These are phyloP conservation scores for Myrmecobius fasciatus DNA, from an alignment of 2,113 vertebrate genomes.

Conservation along the genomic window DNA sequence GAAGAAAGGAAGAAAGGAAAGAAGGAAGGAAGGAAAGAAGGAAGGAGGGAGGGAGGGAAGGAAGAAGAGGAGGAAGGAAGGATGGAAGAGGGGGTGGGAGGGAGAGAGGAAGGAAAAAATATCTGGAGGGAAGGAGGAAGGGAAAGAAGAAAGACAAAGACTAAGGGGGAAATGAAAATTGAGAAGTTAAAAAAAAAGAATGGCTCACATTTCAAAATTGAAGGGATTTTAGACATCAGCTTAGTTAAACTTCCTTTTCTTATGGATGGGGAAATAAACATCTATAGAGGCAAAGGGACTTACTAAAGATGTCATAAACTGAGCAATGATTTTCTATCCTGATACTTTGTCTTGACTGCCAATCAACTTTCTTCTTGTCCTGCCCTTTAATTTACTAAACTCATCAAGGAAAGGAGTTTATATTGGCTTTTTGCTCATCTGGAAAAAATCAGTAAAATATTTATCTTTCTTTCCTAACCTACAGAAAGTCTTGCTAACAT, in stretches of 20 bases:
- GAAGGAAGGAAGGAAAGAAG: no score
- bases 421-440: neutral
- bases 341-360: neutral
- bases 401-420: neutral
- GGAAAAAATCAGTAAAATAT: neutral
- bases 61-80: rapidly evolving
- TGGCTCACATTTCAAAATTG: neutral
- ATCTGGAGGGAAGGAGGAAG: no score
- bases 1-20: no score
- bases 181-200: neutral
- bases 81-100: rapidly evolving
- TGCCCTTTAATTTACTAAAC: neutral
- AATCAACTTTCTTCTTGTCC: neutral
- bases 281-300: neutral
- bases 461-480: neutral
- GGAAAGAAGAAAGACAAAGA: neutral
- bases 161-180: neutral
- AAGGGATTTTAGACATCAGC: neutral
- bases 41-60: no score
- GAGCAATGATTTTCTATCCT: neutral
- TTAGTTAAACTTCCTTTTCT: neutral
- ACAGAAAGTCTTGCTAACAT: neutral
- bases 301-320: neutral
- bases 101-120: no score
- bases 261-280: neutral